These are phyloP conservation scores for Hippocampus abdominalis DNA, from an alignment of 2,113 vertebrate species.

Conservation along the genomic window DNA sequence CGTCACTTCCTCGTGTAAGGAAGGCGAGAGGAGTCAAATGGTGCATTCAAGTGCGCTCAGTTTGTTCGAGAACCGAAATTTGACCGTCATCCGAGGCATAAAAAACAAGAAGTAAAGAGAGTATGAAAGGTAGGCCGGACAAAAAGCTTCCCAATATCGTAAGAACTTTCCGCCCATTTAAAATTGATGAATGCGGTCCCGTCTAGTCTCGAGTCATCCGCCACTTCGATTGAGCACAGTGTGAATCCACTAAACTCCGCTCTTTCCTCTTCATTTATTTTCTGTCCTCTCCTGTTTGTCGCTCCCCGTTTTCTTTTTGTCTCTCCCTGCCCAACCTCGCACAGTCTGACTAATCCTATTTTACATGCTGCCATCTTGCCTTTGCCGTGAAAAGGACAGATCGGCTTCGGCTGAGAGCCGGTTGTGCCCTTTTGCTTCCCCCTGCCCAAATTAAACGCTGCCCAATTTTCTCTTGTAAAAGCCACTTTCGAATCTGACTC, in stretches of 20 bases:
- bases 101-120: no score
- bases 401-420: background rate
- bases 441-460: slow-evolving; percentile 2
- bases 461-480: slow-evolving; percentile 22
- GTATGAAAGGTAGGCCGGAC: no score
- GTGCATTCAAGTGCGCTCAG: no score
- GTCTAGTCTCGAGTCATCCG: slow-evolving; percentile 8
- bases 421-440: slow-evolving; percentile 15
- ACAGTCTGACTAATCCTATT: slow-evolving; percentile 10
- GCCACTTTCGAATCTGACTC: slow-evolving; percentile 43
- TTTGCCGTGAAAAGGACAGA: slow-evolving; percentile 19
- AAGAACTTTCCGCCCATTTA: no score
- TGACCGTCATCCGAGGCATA: no score
- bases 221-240: slow-evolving; percentile 8
- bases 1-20: no score
- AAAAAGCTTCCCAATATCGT: no score
- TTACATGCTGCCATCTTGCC: slow-evolving; percentile 15
- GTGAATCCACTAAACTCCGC: background rate
- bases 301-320: background rate
- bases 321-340: slow-evolving; percentile 8
- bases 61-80: no score
- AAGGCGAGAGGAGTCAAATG: no score
- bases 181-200: no score
- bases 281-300: background rate
- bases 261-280: slow-evolving; percentile 8